Evolutionary conservation across 2,888 invertebrate species (phyloP), one percentile per base, ranked within the genome.

Genomic region (Catocala fraxini): DNA sequence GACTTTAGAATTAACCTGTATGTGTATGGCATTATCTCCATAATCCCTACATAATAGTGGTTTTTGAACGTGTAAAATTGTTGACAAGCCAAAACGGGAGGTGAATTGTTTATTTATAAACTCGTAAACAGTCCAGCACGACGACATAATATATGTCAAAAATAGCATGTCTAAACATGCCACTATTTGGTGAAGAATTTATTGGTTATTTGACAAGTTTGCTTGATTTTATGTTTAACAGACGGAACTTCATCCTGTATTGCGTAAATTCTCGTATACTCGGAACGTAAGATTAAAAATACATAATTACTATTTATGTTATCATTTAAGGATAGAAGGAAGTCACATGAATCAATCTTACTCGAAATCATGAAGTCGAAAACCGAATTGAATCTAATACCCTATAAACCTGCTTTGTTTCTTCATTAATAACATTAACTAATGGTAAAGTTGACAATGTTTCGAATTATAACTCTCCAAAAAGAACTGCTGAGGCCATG

Each of bases 61-160:
- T 68, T 58, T 66, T 79, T 53, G 63, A 77, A 77, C 75, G 70
- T 70, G 73, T 72, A 71, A 75, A 79, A 78, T 72, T 63, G 56
- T 79, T 75, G 67, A 68, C 49, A 56, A 45, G 15, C 49, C 35
- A 43, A 55, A 53, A 62, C 59, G 47, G 64, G 56, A 66, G 58
- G 41, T 51, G 59, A 60, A 67, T 70, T 63, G 68, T 73, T 66
- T 69, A 73, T 75, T 68, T 72, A 68, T 66, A 60, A 63, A 63
- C 63, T 65, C 42, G 66, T 57, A 63, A 75, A 71, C 56, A 54
- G 63, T 6, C 35, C 45, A 58, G 46, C 68, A 64, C 59, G 71
- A 69, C 54, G n/a, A n/a, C n/a, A n/a, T n/a, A 54, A 53, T 49
- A 59, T 59, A 63, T 65, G 62, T 76, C 73, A 68, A 66, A 75